Evolutionary conservation across 2,888 invertebrate species (phyloP).

Genomic region (Salpingus planirostris): DNA sequence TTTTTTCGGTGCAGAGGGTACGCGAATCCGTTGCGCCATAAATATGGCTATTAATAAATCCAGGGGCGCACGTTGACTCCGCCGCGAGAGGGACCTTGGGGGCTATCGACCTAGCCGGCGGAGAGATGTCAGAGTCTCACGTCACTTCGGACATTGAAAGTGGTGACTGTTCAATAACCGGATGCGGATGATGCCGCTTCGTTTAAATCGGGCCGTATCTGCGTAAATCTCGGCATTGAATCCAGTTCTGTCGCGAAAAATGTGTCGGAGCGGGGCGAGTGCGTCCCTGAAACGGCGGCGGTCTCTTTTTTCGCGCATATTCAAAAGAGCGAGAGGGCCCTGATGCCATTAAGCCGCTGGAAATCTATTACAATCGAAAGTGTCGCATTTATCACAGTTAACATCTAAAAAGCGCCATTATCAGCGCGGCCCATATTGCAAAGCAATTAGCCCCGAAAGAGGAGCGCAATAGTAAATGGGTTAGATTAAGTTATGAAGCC

Average conservation of each 20-base stretch:
- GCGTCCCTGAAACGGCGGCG: too few relatives aligned
- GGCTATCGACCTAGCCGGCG: too few relatives aligned
- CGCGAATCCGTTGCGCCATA: too few relatives aligned
- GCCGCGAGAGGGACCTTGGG: too few relatives aligned
- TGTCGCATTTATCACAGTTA: constrained; percentile 19
- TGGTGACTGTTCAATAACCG: constrained; percentile 21
- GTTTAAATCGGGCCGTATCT: constrained; percentile 23
- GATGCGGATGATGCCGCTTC: constrained; percentile 22
- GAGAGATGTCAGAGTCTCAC: too few relatives aligned
- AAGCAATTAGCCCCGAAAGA: constrained; percentile 23
- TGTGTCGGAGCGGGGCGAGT: too few relatives aligned
- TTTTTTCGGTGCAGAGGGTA: too few relatives aligned
- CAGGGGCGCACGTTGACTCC: too few relatives aligned
- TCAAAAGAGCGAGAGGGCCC: too few relatives aligned
- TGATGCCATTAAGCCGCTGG: constrained; percentile 15
- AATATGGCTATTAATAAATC: too few relatives aligned
- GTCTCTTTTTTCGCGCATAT: too few relatives aligned
- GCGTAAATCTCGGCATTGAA: constrained; percentile 28
- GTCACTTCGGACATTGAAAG: too few relatives aligned
- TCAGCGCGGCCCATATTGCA: constrained; percentile 20
- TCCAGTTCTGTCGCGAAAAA: constrained; percentile 28
- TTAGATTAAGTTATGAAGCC: constrained; percentile 34
- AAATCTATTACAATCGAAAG: constrained; percentile 22
- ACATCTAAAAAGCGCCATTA: constrained; percentile 14
- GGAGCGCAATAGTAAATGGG: constrained; percentile 24